These are phyloP conservation scores for Laupala kohalensis DNA, from an alignment of 1,140 invertebrate species.

Conservation along the genomic window DNA sequence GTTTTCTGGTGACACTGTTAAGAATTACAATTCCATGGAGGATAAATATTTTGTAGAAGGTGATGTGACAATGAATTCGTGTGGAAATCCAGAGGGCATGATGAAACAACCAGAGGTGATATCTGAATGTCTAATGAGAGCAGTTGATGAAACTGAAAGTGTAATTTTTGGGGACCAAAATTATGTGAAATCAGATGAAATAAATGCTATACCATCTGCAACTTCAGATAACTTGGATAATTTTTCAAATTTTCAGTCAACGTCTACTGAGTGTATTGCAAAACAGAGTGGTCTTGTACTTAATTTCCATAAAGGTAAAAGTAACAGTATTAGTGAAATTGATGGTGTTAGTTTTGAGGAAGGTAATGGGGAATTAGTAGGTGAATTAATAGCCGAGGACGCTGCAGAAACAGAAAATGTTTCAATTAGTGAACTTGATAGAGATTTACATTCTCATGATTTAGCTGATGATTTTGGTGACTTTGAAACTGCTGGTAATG, in stretches of 20 bases:
- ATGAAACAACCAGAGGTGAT: neutral
- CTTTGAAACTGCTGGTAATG: neutral
- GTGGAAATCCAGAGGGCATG: neutral
- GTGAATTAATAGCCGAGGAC: neutral
- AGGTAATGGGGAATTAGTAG: neutral
- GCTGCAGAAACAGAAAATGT: neutral
- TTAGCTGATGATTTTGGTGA: neutral
- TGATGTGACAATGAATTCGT: neutral
- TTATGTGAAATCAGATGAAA: neutral
- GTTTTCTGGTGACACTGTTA: neutral
- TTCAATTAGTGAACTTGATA: too few relatives aligned
- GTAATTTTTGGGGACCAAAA: neutral
- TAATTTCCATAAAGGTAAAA: neutral
- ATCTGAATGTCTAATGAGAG: too few relatives aligned
- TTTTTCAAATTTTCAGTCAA: conserved; percentile 4
- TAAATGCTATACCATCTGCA: too few relatives aligned
- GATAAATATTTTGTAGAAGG: neutral
- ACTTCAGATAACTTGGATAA: neutral
- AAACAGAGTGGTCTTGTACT: neutral
- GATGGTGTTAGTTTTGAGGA: neutral
- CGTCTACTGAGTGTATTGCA: neutral
- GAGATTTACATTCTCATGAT: too few relatives aligned
- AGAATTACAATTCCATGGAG: neutral
- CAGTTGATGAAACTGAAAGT: neutral
- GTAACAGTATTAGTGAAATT: neutral